A percentile compares a stretch with the other conserved stretches of the same genome.
These are phyloP conservation scores for Cacatua alba DNA, from an alignment of 2,113 vertebrate species.

Conservation along the genomic window DNA sequence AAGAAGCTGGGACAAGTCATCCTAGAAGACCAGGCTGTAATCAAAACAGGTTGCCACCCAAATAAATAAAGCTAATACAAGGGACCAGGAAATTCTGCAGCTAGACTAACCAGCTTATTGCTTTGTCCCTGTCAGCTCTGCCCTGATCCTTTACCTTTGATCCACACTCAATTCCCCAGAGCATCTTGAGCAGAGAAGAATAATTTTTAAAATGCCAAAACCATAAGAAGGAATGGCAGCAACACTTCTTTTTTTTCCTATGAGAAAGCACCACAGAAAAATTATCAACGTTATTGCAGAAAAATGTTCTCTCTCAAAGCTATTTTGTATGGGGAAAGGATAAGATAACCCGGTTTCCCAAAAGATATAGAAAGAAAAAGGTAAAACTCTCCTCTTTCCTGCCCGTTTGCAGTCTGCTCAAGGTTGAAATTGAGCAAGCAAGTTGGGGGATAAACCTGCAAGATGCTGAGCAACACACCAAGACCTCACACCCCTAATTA, in stretches of 20 bases:
- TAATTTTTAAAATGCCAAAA: neutral
- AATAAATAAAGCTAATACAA: slow-evolving; percentile 1
- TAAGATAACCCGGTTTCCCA: neutral
- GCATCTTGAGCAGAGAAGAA: neutral
- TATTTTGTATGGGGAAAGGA: neutral
- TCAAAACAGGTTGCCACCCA: neutral
- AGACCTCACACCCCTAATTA: neutral
- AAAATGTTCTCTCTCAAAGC: neutral
- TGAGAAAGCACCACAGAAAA: neutral
- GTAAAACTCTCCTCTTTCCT: neutral
- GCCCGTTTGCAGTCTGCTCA: neutral
- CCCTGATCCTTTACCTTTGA: neutral
- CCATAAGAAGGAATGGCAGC: neutral
- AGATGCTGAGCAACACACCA: neutral
- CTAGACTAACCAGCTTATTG: neutral
- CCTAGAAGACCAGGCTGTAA: neutral
- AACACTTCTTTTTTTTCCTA: neutral
- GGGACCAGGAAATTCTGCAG: neutral
- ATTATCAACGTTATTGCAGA: neutral
- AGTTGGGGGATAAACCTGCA: neutral
- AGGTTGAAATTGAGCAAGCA: neutral
- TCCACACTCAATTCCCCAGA: neutral
- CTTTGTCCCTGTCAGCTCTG: neutral
- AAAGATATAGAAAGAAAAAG: no score
- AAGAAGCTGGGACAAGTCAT: neutral